Base-by-base conservation (phyloP, 2,888 invertebrate genomes). In the Phyllotreta striolata region DNA sequence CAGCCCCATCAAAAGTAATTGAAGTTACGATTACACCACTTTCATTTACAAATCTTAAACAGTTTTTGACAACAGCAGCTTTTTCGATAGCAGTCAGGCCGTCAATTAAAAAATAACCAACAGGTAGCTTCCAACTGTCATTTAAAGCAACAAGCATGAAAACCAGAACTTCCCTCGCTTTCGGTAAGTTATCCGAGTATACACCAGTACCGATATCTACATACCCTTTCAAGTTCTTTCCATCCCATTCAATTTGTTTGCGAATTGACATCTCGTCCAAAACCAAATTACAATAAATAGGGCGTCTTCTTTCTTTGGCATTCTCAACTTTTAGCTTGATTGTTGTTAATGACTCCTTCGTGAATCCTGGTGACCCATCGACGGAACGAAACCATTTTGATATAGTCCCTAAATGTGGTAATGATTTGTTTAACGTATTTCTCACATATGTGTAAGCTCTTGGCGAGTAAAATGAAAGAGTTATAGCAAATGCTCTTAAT, bases 211-310 rank as follows among this genome's bases (percentile, higher is more conserved):
- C 73, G 43, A 72, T 62, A 59, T 74, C 73, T 3, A 77, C 71
- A 62, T 70, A 72, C 2, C 76, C 76, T 46, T 38, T 44, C 51
- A 67, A 70, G 55, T 71, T 70, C 12, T 44, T 58, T 12, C 72
- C 72, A 7, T 67, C 62, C 66, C 68, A 75, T 51, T 74, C 71
- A 3, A 73, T 59, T 51, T 70, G 62, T 54, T 69, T 63, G 14
- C 71, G 66, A 13, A 76, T 74, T 6, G 71, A 63, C 72, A 76
- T 76, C 67, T 76, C 73, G 56, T 74, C 73, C 6, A 74, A 46
- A 3, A 74, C 63, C n/a, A 76, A 41, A 63, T 66, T 70, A 52
- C 72, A 72, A 13, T 70, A 39, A 10, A 72, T 37, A 5, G 10
- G 24, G 12, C 44, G 51, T 8, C 9, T 47, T 6, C 0, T 6